Evolutionary conservation across 2,113 vertebrate species (phyloP).

Genomic region (Manacus vitellinus): DNA sequence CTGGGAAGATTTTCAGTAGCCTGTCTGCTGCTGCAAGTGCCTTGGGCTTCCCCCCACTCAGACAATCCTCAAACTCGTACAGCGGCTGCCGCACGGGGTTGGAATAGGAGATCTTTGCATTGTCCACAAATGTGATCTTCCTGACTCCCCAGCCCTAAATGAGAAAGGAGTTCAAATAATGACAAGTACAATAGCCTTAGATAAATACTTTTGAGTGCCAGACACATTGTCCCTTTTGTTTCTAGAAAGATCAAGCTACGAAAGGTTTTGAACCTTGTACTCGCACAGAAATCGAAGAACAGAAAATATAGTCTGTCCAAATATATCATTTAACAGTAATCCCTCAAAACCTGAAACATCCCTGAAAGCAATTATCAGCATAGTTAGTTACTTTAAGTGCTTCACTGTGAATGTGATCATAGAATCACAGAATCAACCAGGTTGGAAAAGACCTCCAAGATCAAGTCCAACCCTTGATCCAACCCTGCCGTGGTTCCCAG

Average conservation of each 20-base stretch:
- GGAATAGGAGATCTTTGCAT: slow-evolving; percentile 96
- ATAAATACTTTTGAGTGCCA: neutral
- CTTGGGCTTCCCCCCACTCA: slow-evolving; percentile 89
- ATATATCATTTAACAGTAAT: neutral
- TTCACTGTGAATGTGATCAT: neutral
- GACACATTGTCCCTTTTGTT: neutral
- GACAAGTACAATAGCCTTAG: neutral
- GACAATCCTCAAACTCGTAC: slow-evolving; percentile 96
- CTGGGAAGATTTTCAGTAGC: slow-evolving; percentile 94
- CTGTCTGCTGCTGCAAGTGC: slow-evolving; percentile 89
- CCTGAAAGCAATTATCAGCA: neutral
- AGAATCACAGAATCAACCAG: no score
- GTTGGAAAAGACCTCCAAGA: no score
- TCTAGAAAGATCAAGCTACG: neutral
- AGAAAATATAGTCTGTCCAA: neutral
- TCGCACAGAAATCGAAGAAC: neutral
- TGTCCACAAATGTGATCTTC: slow-evolving; percentile 96
- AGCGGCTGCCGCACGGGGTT: slow-evolving; percentile 96
- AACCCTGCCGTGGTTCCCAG: no score
- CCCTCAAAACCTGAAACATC: neutral
- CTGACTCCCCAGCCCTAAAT: slow-evolving; percentile 95
- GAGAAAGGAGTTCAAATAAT: neutral
- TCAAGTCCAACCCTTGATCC: no score
- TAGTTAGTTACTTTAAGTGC: neutral
- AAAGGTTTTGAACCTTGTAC: neutral